phyloP scores from a whole-genome alignment of 2,888 invertebrate species.

The Coelogynopora nodosa region DNA sequence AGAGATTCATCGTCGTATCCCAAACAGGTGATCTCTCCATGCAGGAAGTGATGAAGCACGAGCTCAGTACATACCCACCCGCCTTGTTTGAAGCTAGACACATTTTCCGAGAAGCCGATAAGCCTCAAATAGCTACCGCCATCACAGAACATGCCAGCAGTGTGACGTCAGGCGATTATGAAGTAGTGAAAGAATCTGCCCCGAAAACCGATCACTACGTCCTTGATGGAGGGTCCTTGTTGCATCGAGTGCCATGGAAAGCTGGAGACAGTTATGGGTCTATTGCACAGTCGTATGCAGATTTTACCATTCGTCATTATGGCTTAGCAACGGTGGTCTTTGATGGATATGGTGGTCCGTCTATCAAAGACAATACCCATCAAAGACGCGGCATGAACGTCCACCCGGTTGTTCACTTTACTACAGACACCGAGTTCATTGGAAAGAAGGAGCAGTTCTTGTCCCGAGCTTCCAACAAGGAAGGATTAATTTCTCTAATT shows the following conservation, averaged over 20 bases:
- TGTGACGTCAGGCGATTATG: too few relatives aligned
- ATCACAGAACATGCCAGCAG: constrained; percentile 19
- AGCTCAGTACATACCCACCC: constrained; percentile 39
- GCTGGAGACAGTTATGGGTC: constrained; percentile 45
- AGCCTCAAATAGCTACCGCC: constrained; percentile 35
- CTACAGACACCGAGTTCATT: constrained; percentile 42
- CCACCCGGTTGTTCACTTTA: constrained; percentile 41
- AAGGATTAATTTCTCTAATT: constrained; percentile 45
- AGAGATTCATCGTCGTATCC: constrained; percentile 36
- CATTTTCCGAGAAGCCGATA: constrained; percentile 1
- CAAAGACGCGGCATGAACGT: constrained; percentile 29
- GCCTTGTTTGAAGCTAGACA: constrained; percentile 40
- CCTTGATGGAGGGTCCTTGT: constrained; percentile 47
- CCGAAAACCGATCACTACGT: constrained; percentile 45
- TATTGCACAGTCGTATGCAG: not conserved
- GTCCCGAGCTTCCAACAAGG: constrained; percentile 44
- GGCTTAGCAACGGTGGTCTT: constrained; percentile 46
- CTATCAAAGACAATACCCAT: constrained; percentile 46
- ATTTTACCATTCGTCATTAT: constrained; percentile 34
- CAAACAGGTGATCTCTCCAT: not conserved
- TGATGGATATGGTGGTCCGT: constrained; percentile 45
- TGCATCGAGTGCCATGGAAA: constrained; percentile 47
- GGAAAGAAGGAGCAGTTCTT: constrained; percentile 48
- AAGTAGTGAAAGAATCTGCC: too few relatives aligned
- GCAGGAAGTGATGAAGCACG: constrained; percentile 33